A percentile compares a stretch with the other conserved stretches of the same genome.
Evolutionary conservation across 2,888 invertebrate species (phyloP).

Genomic region (Agrochola lychnidis): DNA sequence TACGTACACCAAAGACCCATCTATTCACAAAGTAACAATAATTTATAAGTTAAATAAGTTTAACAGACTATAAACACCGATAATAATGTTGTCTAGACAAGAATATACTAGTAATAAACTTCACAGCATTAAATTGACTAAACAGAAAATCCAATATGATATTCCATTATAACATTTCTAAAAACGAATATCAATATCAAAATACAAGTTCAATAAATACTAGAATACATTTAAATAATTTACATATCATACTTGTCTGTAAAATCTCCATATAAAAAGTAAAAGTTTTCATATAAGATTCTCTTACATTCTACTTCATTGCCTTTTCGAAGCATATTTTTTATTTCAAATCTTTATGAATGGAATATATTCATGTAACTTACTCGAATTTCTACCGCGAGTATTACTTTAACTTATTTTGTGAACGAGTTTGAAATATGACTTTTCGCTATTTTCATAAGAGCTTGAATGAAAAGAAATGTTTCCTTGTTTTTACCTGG

Average conservation of each 20-base stretch:
- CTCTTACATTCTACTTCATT: slow-evolving; percentile 30
- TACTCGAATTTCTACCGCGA: slow-evolving; percentile 25
- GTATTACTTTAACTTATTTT: slow-evolving; percentile 39
- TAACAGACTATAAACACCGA: not conserved
- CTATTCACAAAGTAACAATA: not conserved
- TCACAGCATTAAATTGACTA: not conserved
- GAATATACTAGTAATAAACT: not conserved
- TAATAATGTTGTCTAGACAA: not conserved
- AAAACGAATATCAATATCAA: slow-evolving; percentile 5
- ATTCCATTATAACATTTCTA: not conserved
- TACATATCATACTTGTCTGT: slow-evolving; percentile 27
- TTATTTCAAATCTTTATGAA: slow-evolving; percentile 50
- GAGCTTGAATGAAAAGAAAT: slow-evolving; percentile 10
- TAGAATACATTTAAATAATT: slow-evolving; percentile 35
- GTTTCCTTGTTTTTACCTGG: too few relatives aligned
- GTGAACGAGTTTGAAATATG: slow-evolving; percentile 29
- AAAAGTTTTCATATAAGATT: slow-evolving; percentile 44
- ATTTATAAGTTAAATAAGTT: not conserved
- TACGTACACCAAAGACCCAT: not conserved
- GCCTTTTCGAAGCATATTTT: slow-evolving; percentile 48
- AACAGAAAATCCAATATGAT: slow-evolving; percentile 3
- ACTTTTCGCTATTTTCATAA: slow-evolving; percentile 16
- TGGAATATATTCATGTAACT: slow-evolving; percentile 55
- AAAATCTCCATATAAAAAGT: slow-evolving; percentile 35
- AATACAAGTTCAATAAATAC: slow-evolving; percentile 24